These are phyloP conservation scores for Drosophila aldrichi DNA, from an alignment of 2,888 invertebrate genomes.

Conservation along the genomic window DNA sequence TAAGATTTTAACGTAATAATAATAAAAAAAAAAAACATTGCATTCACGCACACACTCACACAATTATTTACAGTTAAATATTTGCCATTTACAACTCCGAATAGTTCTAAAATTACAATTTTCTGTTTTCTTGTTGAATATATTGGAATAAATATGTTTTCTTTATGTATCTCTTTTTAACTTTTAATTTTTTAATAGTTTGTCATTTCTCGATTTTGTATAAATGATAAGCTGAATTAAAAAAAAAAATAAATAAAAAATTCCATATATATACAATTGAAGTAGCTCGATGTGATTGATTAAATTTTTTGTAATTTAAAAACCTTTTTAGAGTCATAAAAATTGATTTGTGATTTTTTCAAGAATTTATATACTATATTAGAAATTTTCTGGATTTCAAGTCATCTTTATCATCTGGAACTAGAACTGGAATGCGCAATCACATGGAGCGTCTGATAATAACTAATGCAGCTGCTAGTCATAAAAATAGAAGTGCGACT, in stretches of 20 bases:
- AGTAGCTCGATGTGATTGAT: constrained; percentile 24
- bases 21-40: constrained; percentile 67
- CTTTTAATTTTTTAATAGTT: constrained; percentile 27
- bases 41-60: constrained; percentile 23
- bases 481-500: too few relatives aligned
- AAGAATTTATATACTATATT: background rate
- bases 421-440: constrained; percentile 42
- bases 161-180: constrained; percentile 18
- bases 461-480: background rate
- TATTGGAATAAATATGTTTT: constrained; percentile 71
- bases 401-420: background rate
- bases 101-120: constrained; percentile 55
- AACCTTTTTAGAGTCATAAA: background rate
- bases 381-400: background rate
- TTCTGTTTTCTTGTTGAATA: constrained; percentile 46
- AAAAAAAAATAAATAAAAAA: too few relatives aligned
- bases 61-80: constrained; percentile 66
- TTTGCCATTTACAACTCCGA: constrained; percentile 45
- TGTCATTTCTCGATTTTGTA: constrained; percentile 18
- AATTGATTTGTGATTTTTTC: background rate
- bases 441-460: constrained; percentile 34
- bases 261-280: background rate
- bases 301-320: background rate
- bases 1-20: constrained; percentile 76
- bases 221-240: constrained; percentile 12